Conservation (phyloP, 92 coral and sea anemone species). For the Phenganax marumi region DNA sequence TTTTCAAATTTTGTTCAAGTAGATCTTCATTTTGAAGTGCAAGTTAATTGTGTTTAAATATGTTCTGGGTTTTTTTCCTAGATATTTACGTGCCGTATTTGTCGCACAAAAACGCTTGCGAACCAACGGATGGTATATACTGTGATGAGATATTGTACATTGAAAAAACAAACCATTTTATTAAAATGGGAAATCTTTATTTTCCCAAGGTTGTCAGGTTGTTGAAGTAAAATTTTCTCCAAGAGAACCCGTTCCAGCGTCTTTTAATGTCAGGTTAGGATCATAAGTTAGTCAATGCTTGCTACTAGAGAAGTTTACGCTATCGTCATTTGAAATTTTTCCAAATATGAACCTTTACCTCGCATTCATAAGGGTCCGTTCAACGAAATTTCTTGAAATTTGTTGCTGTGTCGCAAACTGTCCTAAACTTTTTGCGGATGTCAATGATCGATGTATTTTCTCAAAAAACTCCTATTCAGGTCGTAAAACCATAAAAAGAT, state of each 20-base stretch:
- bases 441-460: no score
- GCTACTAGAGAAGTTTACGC: neutral
- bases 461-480: no score
- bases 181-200: slow-evolving; percentile 1
- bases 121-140: slow-evolving; percentile 69
- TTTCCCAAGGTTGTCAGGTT: slow-evolving; percentile 69
- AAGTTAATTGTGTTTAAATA: neutral
- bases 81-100: slow-evolving; percentile 82
- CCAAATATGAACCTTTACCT: no score
- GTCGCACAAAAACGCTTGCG: slow-evolving; percentile 66
- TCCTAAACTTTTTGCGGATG: no score
- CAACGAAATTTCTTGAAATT: no score
- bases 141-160: neutral
- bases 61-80: neutral
- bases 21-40: slow-evolving; percentile 10
- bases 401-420: no score
- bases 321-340: neutral
- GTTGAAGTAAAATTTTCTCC: slow-evolving; percentile 71
- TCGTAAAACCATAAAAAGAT: neutral
- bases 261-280: slow-evolving; percentile 72
- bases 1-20: neutral
- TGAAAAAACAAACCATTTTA: neutral
- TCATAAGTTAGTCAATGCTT: neutral
- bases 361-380: no score
- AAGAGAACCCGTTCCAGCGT: slow-evolving; percentile 83